Conservation (phyloP, 2,888 invertebrate species). For the Ptychoptera contaminata region DNA sequence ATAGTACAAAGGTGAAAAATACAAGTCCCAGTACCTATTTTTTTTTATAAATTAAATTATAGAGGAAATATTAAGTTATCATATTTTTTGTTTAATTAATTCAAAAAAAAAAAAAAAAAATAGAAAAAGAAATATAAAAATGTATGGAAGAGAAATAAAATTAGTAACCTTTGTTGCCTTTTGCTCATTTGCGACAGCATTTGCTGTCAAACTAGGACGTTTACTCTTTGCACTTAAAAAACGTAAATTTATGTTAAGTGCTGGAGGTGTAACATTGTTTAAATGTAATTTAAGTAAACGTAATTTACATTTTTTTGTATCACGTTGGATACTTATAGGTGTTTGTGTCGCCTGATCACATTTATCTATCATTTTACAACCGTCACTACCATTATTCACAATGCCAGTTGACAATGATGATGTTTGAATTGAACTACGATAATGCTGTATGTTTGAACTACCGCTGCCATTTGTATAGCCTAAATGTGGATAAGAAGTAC, state of each 20-base stretch:
- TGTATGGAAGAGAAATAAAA: background rate
- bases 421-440: conserved; percentile 1
- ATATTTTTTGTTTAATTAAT: background rate
- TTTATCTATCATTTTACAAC: conserved; percentile 10
- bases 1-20: conserved; percentile 82
- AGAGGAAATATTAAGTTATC: background rate
- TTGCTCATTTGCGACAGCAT: conserved; percentile 80
- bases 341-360: conserved; percentile 58
- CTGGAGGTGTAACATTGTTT: conserved; percentile 42
- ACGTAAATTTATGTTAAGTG: conserved; percentile 43
- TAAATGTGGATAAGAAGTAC: conserved; percentile 25
- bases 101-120: background rate
- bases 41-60: background rate
- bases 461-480: conserved; percentile 20
- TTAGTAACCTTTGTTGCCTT: conserved; percentile 65
- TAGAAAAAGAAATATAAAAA: background rate
- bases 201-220: conserved; percentile 54
- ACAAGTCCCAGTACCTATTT: conserved; percentile 61
- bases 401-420: conserved; percentile 29
- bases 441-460: conserved; percentile 19
- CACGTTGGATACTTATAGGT: conserved; percentile 50
- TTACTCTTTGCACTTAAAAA: conserved; percentile 54
- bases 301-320: conserved; percentile 44
- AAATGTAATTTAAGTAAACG: conserved; percentile 43
- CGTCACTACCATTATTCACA: conserved; percentile 31